Percentiles rank a stretch among this genome's conserved stretches.
These are phyloP conservation scores for Actenoides hombroni DNA, from an alignment of 2,113 vertebrate species.

Conservation along the genomic window DNA sequence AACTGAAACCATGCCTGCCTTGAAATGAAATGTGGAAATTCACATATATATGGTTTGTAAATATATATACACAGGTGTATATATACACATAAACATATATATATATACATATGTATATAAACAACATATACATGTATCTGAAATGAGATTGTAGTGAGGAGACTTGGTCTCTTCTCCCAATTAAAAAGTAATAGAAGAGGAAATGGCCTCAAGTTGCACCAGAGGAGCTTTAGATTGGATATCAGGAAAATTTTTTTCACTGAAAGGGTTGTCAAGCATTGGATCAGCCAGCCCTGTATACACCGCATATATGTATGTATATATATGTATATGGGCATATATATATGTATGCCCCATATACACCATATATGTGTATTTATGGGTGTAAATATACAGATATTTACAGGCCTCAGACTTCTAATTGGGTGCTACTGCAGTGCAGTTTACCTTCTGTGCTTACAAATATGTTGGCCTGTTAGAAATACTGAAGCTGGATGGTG, in stretches of 20 bases:
- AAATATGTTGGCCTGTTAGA: not conserved
- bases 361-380: not conserved
- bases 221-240: no score
- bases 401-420: not conserved
- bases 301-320: not conserved
- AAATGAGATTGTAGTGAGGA: no score
- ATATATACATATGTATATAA: not conserved
- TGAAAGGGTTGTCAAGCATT: no score
- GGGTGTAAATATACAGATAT: not conserved
- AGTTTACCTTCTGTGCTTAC: not conserved
- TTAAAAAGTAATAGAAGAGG: no score
- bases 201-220: no score
- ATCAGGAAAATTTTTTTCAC: no score
- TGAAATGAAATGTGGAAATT: not conserved
- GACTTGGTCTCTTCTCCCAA: no score
- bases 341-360: not conserved
- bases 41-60: not conserved
- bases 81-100: not conserved
- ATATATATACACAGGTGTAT: not conserved
- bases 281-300: no score
- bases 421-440: not conserved
- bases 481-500: not conserved
- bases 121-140: not conserved
- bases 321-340: no score
- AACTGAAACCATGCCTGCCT: not conserved